Evolutionary conservation across 2,797 vertebrate genomes (phyloP).

Genomic region (Chloroceryle inda): DNA sequence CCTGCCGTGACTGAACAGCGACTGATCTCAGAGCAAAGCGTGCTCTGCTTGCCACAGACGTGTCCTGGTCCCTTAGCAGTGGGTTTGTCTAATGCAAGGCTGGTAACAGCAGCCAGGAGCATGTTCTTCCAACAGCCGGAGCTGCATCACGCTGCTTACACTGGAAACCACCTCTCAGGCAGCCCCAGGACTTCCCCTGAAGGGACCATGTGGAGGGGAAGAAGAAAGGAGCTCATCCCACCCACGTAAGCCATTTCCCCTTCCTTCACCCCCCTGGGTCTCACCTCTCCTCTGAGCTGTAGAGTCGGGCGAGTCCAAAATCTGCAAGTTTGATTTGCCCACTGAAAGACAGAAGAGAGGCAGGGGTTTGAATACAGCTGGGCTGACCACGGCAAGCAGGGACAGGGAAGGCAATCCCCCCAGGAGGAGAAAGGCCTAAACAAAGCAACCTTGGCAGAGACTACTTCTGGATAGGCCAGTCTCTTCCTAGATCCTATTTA

Average conservation of each 20-base stretch:
- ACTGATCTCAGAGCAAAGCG: neutral
- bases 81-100: neutral
- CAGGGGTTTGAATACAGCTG: neutral
- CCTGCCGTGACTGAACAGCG: neutral
- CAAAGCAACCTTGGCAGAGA: neutral
- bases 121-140: neutral
- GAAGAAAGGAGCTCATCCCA: neutral
- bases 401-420: neutral
- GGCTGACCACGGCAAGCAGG: neutral
- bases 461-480: neutral
- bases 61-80: neutral
- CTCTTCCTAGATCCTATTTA: neutral
- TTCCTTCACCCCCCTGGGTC: neutral
- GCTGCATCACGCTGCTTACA: neutral
- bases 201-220: neutral
- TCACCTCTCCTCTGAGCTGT: slow-evolving; percentile 98
- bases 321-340: slow-evolving; percentile 98
- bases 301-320: slow-evolving; percentile 97
- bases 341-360: slow-evolving; percentile 79
- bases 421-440: accelerated
- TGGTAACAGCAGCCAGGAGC: neutral
- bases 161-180: neutral
- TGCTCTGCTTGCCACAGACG: neutral
- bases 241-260: neutral
- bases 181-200: neutral